Conservation (phyloP, 2,113 vertebrate genomes). For the Ariopsis seemanni region DNA sequence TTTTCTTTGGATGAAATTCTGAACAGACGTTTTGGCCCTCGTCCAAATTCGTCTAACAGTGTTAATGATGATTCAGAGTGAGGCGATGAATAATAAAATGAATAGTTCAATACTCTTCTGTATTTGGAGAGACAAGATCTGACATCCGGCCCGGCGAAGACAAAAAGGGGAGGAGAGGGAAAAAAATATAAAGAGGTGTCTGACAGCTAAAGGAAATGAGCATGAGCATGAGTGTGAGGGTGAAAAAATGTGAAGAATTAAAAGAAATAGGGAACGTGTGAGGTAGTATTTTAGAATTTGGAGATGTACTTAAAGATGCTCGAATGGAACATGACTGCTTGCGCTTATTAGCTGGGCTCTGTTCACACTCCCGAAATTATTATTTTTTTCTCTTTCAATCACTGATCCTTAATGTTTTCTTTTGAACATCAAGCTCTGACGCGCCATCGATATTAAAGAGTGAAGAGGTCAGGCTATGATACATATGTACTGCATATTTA, state of each 20-base stretch:
- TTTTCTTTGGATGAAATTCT: not conserved
- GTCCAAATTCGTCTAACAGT: slow-evolving; percentile 14
- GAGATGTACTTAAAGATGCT: slow-evolving; percentile 66
- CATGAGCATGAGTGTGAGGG: slow-evolving; percentile 55
- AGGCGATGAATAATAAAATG: not conserved
- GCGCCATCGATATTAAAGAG: not conserved
- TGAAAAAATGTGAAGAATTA: slow-evolving; percentile 46
- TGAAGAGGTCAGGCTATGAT: not conserved
- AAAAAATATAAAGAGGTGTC: slow-evolving; percentile 42
- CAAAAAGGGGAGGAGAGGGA: slow-evolving; percentile 48
- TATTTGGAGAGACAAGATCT: slow-evolving; percentile 8
- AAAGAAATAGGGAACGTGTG: slow-evolving; percentile 22
- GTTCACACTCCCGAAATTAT: slow-evolving; percentile 11
- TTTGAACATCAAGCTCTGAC: not conserved
- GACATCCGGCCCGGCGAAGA: slow-evolving; percentile 37
- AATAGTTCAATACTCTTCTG: not conserved
- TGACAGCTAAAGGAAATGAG: slow-evolving; percentile 61
- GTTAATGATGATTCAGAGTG: slow-evolving; percentile 25
- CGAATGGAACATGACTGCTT: slow-evolving; percentile 57
- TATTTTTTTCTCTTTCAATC: not conserved
- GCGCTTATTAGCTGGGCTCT: slow-evolving; percentile 43
- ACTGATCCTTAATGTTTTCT: not conserved
- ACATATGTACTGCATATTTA: not conserved
- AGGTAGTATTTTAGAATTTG: slow-evolving; percentile 37
- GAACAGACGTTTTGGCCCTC: not conserved